Evolutionary conservation across 2,888 invertebrate species (phyloP).

Genomic region (Drosophila melanocephala): DNA sequence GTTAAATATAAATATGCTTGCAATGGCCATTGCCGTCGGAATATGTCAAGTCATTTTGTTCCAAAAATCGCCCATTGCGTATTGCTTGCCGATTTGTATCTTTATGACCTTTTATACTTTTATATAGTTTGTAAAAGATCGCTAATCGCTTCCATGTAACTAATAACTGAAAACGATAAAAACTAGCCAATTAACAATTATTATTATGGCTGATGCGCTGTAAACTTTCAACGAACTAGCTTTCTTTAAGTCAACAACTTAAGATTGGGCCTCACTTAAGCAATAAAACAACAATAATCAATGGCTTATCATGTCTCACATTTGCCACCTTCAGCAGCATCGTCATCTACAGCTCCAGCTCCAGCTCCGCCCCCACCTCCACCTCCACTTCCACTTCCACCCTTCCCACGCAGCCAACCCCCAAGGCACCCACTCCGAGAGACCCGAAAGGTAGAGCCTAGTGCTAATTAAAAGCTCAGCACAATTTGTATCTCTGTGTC

Average conservation of each 20-base stretch:
- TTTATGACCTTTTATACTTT: neutral
- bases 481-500: constrained; percentile 46
- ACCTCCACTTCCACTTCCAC: neutral
- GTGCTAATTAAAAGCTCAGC: constrained; percentile 68
- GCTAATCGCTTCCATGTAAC: constrained; percentile 11
- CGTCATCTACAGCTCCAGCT: neutral
- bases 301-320: constrained; percentile 28
- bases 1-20: neutral
- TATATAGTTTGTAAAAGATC: constrained; percentile 9
- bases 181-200: neutral
- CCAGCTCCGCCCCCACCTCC: neutral
- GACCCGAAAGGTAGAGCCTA: neutral
- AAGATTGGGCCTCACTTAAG: constrained; percentile 2
- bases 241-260: constrained; percentile 15
- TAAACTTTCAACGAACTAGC: constrained; percentile 8
- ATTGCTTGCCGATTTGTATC: neutral
- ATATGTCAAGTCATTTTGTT: neutral
- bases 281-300: constrained; percentile 24
- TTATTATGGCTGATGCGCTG: neutral
- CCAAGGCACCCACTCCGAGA: neutral
- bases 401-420: neutral
- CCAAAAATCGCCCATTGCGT: neutral
- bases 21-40: neutral
- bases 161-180: constrained; percentile 2
- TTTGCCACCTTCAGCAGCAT: constrained; percentile 17